phyloP scores from a whole-genome alignment of 2,888 invertebrate genomes.

The Napeogenes inachia region DNA sequence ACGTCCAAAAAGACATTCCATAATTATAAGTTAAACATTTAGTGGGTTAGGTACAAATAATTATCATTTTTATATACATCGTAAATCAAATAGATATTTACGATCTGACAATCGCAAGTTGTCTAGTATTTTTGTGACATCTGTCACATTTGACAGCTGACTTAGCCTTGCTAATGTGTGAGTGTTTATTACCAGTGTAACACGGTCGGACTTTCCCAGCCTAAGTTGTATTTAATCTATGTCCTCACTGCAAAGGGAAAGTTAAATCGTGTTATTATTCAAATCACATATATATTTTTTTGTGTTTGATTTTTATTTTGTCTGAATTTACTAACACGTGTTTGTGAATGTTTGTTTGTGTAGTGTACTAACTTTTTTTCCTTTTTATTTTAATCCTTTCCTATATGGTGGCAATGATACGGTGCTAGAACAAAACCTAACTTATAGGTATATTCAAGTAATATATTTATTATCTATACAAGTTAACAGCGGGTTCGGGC shows the following conservation, averaged over 20 bases:
- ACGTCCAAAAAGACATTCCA: slow-evolving; percentile 21
- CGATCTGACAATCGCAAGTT: slow-evolving; percentile 59
- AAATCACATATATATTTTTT: slow-evolving; percentile 25
- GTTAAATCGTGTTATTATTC: slow-evolving; percentile 25
- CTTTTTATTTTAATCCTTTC: slow-evolving; percentile 38
- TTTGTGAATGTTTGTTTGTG: slow-evolving; percentile 31
- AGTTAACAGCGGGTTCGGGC: slow-evolving; percentile 54
- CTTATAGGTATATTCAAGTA: slow-evolving; percentile 39
- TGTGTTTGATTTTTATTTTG: slow-evolving; percentile 24
- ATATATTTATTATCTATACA: slow-evolving; percentile 40
- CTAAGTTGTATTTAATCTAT: slow-evolving; percentile 15
- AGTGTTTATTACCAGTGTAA: slow-evolving; percentile 22
- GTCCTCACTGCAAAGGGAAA: slow-evolving; percentile 12
- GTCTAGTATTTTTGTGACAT: slow-evolving; percentile 14
- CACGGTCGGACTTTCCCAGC: slow-evolving; percentile 22
- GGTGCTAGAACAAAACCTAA: slow-evolving; percentile 60
- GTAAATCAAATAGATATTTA: slow-evolving; percentile 23
- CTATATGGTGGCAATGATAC: slow-evolving; percentile 53
- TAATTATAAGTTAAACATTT: slow-evolving; percentile 36
- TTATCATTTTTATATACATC: slow-evolving; percentile 44
- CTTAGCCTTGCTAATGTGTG: slow-evolving; percentile 20
- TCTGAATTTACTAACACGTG: slow-evolving; percentile 29
- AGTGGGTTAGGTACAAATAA: slow-evolving; percentile 49
- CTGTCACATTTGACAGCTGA: slow-evolving; percentile 26
- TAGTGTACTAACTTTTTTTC: slow-evolving; percentile 57